Conservation (phyloP, 2,797 vertebrate species). For the Rhinogobio ventralis region DNA sequence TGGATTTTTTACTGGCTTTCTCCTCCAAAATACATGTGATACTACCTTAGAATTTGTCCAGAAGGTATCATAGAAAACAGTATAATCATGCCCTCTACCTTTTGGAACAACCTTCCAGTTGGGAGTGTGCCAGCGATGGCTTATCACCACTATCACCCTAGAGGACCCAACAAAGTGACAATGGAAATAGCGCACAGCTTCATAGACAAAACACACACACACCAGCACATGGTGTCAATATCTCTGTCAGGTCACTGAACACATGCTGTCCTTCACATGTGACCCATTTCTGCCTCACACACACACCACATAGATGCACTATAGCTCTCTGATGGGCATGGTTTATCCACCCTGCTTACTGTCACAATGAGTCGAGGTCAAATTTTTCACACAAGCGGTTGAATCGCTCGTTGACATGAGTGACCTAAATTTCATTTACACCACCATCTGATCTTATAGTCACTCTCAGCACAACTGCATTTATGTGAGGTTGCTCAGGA, state of each 20-base stretch:
- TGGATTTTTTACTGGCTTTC: not conserved
- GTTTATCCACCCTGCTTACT: not conserved
- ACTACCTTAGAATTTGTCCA: not conserved
- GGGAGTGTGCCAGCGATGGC: not conserved
- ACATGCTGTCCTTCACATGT: slow-evolving; percentile 9
- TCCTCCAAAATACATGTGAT: not conserved
- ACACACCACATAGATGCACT: not conserved
- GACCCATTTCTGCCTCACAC: not conserved
- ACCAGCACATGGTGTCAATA: not conserved
- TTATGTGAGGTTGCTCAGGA: not conserved
- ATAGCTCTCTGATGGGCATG: not conserved
- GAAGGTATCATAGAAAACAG: not conserved
- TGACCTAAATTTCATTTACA: not conserved
- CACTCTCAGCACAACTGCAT: not conserved
- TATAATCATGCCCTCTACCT: not conserved
- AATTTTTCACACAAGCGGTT: not conserved
- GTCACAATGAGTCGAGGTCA: not conserved
- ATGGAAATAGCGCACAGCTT: not conserved
- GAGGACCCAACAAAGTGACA: not conserved
- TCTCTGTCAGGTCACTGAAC: not conserved
- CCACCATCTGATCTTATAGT: not conserved
- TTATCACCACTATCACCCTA: not conserved
- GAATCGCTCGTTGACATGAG: not conserved
- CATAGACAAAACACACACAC: slow-evolving; percentile 7
- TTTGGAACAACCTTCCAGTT: not conserved